phyloP scores from a whole-genome alignment of 2,113 vertebrate species.

The Myxocyprinus asiaticus region DNA sequence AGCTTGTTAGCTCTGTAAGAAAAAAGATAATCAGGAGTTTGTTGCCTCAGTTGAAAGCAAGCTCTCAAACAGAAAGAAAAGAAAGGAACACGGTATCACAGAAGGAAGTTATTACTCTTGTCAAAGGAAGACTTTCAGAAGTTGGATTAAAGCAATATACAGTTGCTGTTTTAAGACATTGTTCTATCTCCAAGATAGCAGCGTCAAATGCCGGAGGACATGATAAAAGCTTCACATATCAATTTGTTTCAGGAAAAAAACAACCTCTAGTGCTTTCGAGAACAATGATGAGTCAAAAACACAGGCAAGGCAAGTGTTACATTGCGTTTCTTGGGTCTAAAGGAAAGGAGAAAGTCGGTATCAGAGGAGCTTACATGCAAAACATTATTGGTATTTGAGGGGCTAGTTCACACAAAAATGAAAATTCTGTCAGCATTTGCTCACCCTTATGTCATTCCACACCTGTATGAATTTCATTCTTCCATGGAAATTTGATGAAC shows the following conservation, averaged over 20 bases:
- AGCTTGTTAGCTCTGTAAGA: conserved; percentile 21
- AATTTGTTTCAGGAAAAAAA: conserved; percentile 32
- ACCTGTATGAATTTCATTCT: too few species aligned
- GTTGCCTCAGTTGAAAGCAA: conserved; percentile 19
- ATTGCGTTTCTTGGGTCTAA: background rate
- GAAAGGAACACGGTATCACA: conserved; percentile 1
- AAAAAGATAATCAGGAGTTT: conserved; percentile 17
- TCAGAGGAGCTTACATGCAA: conserved; percentile 17
- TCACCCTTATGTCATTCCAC: too few species aligned
- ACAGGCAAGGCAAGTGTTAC: background rate
- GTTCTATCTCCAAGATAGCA: conserved; percentile 14
- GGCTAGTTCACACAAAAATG: too few species aligned
- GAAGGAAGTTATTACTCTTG: conserved; percentile 27
- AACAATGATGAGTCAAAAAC: conserved; percentile 22
- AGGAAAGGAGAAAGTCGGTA: background rate
- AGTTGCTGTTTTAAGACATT: conserved; percentile 31
- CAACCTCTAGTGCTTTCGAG: conserved; percentile 10
- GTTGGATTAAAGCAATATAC: conserved; percentile 28
- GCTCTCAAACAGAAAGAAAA: background rate
- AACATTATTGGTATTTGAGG: background rate
- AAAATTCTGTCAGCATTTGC: too few species aligned
- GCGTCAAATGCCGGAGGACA: conserved; percentile 23
- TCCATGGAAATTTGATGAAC: too few species aligned
- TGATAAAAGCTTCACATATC: conserved; percentile 18
- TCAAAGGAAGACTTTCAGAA: conserved; percentile 8